Conservation (phyloP, 1,140 invertebrate genomes). For the Leguminivora glycinivorella region DNA sequence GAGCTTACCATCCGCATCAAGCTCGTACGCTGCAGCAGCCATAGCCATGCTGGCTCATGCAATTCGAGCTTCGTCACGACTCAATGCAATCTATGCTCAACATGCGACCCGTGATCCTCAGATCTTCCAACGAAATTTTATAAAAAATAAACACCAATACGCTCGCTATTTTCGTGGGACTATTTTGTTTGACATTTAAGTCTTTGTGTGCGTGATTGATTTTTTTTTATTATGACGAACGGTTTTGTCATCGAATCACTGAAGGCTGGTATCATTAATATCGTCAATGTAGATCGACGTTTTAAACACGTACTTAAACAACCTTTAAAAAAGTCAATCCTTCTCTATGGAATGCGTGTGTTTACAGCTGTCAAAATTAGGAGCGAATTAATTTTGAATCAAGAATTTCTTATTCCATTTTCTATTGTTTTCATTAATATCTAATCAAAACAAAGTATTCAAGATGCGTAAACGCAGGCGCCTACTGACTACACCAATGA, state of each 20-base stretch:
- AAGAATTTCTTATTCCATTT: neutral
- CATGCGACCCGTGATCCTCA: slow-evolving; percentile 12
- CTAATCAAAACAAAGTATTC: slow-evolving; percentile 25
- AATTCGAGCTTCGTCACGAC: slow-evolving; percentile 19
- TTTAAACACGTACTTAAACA: neutral
- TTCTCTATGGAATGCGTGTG: neutral
- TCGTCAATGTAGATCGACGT: neutral
- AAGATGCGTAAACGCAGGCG: slow-evolving; percentile 63
- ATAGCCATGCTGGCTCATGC: slow-evolving; percentile 59
- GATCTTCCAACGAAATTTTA: slow-evolving; percentile 29
- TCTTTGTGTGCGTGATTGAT: slow-evolving; percentile 4
- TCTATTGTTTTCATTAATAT: slow-evolving; percentile 29
- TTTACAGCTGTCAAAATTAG: neutral
- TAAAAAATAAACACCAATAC: slow-evolving; percentile 31
- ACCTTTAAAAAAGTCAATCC: neutral
- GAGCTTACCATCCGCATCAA: slow-evolving; percentile 66
- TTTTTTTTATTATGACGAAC: slow-evolving; percentile 12
- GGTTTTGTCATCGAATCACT: neutral
- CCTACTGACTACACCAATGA: slow-evolving; percentile 54
- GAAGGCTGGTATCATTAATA: neutral
- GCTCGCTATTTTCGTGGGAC: slow-evolving; percentile 47
- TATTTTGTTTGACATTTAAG: slow-evolving; percentile 48
- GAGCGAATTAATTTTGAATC: neutral
- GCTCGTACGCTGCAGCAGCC: slow-evolving; percentile 68
- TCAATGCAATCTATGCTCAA: neutral